A percentile compares a stretch with the other conserved stretches of the same genome.
phyloP scores from a whole-genome alignment of 2,113 vertebrate genomes.

The Saccopteryx bilineata region DNA sequence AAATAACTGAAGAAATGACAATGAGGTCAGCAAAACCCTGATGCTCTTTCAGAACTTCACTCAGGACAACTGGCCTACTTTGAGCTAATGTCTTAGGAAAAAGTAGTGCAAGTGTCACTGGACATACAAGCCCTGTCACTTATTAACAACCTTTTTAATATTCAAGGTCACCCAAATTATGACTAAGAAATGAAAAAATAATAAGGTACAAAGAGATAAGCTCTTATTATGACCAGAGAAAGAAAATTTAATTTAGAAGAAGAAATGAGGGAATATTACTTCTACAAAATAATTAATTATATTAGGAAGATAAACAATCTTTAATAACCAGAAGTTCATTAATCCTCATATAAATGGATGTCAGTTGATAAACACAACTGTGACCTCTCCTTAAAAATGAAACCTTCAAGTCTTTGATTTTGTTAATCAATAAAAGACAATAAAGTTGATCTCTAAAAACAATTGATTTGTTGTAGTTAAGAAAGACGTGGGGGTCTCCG shows the following conservation, averaged over 20 bases:
- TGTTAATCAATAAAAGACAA: not conserved
- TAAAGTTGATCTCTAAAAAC: not conserved
- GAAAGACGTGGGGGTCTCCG: not conserved
- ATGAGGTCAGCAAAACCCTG: not conserved
- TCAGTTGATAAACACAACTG: not conserved
- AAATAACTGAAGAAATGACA: not conserved
- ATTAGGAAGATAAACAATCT: constrained; percentile 63
- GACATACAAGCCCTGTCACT: not conserved
- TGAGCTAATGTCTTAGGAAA: not conserved
- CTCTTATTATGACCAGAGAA: constrained; percentile 38
- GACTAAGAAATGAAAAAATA: constrained; percentile 59
- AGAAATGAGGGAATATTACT: constrained; percentile 31
- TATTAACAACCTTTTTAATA: constrained; percentile 3
- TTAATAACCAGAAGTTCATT: constrained; percentile 60
- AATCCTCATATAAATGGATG: constrained; percentile 1
- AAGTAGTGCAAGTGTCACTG: not conserved
- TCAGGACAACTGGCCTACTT: not conserved
- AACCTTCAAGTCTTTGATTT: constrained; percentile 12
- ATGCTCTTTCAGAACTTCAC: not conserved
- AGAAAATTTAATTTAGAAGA: constrained; percentile 59
- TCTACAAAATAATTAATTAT: constrained; percentile 43
- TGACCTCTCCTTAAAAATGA: constrained; percentile 44
- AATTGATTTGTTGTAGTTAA: constrained; percentile 51
- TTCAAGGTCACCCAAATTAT: not conserved
- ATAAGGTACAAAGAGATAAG: constrained; percentile 59